Conservation (phyloP, 2,888 invertebrate genomes). For the Opisthograptis luteolata region DNA sequence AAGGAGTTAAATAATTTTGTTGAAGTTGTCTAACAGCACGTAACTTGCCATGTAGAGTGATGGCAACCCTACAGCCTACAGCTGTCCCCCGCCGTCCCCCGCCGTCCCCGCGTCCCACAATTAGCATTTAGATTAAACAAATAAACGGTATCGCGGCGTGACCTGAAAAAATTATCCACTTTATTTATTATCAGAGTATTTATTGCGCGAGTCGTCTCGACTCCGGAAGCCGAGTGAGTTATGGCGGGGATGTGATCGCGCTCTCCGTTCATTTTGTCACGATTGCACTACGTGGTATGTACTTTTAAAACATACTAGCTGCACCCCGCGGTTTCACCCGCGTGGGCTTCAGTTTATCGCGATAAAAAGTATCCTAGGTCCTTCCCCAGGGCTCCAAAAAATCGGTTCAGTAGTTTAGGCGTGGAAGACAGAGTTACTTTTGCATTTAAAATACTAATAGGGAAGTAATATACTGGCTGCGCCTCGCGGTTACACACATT, state of each 20-base stretch:
- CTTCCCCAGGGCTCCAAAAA: too few species aligned
- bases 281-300: not conserved
- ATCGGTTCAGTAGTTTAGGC: too few species aligned
- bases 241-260: conserved; percentile 15
- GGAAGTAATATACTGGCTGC: too few species aligned
- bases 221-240: conserved; percentile 15
- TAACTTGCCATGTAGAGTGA: not conserved
- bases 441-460: too few species aligned
- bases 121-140: conserved; percentile 81
- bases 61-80: conserved; percentile 23
- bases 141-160: conserved; percentile 65
- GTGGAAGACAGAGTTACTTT: too few species aligned
- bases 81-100: conserved; percentile 14
- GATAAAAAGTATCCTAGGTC: too few species aligned
- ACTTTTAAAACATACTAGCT: not conserved
- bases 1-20: too few species aligned
- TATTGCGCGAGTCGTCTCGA: conserved; percentile 45
- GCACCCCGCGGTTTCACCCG: too few species aligned
- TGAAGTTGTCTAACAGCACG: too few species aligned
- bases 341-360: too few species aligned
- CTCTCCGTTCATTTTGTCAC: not conserved
- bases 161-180: conserved; percentile 63
- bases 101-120: conserved; percentile 46
- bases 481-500: too few species aligned
- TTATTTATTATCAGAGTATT: conserved; percentile 66